Evolutionary conservation across 23 tunicate species (phyloP).

Genomic region (Oikopleura dioica): DNA sequence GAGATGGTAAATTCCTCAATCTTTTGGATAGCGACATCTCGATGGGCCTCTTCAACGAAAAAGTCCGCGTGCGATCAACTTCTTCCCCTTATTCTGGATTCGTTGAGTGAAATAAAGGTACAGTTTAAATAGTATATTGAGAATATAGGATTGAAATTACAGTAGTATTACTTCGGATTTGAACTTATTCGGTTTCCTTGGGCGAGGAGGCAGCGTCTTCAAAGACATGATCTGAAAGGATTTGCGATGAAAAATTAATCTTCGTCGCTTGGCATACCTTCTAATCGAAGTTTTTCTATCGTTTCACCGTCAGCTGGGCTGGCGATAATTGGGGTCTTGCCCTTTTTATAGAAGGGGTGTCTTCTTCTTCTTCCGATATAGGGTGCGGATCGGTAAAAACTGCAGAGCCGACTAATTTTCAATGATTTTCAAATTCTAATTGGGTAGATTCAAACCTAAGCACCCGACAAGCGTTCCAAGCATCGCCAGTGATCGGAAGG

Average conservation of each 20-base stretch:
- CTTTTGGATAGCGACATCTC: neutral
- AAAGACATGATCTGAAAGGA: neutral
- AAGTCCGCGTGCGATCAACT: neutral
- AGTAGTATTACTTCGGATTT: too few relatives aligned
- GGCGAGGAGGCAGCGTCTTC: too few relatives aligned
- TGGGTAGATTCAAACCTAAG: neutral
- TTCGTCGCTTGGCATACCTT: neutral
- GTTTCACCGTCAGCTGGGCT: neutral
- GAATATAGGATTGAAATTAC: too few relatives aligned
- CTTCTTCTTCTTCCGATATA: conserved; percentile 1
- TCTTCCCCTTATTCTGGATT: neutral
- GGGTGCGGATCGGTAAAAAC: neutral
- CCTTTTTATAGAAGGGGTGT: neutral
- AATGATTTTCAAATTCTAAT: neutral
- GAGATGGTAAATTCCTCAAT: neutral
- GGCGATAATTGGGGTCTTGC: neutral
- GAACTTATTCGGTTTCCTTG: too few relatives aligned
- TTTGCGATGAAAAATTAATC: neutral
- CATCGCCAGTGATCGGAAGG: neutral
- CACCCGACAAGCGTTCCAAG: neutral
- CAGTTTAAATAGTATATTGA: neutral
- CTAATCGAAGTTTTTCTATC: neutral
- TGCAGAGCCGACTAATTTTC: neutral
- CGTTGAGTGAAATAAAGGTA: neutral
- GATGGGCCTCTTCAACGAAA: conserved; percentile 1